phyloP scores from a whole-genome alignment of 2,888 invertebrate species.

The Clanis bilineata region DNA sequence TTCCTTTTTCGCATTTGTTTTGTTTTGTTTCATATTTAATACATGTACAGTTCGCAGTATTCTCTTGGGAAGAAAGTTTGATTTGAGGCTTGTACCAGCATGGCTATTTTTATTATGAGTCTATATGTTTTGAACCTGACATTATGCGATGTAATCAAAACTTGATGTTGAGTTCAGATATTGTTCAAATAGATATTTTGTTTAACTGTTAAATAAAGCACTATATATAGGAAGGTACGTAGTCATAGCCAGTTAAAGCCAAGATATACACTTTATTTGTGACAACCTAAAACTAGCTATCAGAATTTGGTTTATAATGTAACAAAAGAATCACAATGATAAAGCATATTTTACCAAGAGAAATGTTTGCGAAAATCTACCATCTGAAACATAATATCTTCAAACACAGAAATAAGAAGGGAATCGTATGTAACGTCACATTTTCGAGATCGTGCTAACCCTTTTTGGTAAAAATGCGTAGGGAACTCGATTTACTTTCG shows the following conservation, averaged over 20 bases:
- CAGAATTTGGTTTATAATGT: no score
- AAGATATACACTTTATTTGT: no score
- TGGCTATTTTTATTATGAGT: neutral
- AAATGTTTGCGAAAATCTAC: neutral
- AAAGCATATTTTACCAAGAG: neutral
- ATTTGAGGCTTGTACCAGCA: neutral
- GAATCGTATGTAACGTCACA: constrained; percentile 29
- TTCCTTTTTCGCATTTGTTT: constrained; percentile 14
- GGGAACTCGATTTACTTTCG: constrained; percentile 46
- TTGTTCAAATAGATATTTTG: no score
- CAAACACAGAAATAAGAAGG: constrained; percentile 12
- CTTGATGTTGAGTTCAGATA: no score
- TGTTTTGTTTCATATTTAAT: constrained; percentile 10
- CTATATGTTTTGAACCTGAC: no score
- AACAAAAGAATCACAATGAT: no score
- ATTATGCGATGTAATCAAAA: no score
- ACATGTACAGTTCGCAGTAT: neutral
- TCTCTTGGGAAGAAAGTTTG: neutral
- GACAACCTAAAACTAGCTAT: no score
- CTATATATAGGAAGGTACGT: no score
- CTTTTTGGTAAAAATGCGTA: constrained; percentile 45
- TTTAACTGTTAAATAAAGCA: no score
- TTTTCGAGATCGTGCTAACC: constrained; percentile 21
- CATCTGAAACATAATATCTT: neutral
- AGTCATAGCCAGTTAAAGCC: no score